Conservation (phyloP, 1,140 invertebrate genomes). For the Drosophila sp. region DNA sequence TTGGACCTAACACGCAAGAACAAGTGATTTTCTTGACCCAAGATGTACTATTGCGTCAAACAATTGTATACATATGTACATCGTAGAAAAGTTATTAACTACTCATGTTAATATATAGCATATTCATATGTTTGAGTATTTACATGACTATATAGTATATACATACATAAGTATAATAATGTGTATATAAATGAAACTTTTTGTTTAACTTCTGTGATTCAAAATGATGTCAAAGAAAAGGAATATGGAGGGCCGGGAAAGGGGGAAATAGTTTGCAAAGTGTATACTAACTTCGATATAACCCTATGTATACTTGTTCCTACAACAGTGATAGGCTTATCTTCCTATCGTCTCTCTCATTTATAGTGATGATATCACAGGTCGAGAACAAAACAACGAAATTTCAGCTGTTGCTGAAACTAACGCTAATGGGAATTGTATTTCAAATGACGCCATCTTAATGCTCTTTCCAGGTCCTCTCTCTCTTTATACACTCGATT, state of each 20-base stretch:
- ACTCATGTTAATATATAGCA: no score
- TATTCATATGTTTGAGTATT: no score
- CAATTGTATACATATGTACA: no score
- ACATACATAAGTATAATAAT: no score
- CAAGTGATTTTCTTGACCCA: neutral
- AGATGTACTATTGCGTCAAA: no score
- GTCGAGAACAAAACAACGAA: conserved; percentile 29
- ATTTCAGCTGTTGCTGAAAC: conserved; percentile 2
- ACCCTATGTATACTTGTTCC: neutral
- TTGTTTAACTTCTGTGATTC: neutral
- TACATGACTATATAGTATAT: no score
- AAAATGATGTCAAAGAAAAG: no score
- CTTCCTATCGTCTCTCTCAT: conserved; percentile 22
- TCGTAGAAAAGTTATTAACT: no score
- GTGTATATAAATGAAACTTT: no score
- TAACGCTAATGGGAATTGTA: conserved; percentile 2
- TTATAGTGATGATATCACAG: conserved; percentile 27
- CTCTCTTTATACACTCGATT: neutral
- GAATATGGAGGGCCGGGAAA: no score
- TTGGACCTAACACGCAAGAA: conserved; percentile 1
- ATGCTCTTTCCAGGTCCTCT: neutral
- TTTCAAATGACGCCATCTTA: conserved; percentile 4
- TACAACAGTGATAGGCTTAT: conserved; percentile 31
- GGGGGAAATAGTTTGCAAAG: neutral
- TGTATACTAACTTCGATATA: neutral